These are phyloP conservation scores for Hemibagrus guttatus DNA, from an alignment of 2,797 vertebrate species.

Conservation along the genomic window DNA sequence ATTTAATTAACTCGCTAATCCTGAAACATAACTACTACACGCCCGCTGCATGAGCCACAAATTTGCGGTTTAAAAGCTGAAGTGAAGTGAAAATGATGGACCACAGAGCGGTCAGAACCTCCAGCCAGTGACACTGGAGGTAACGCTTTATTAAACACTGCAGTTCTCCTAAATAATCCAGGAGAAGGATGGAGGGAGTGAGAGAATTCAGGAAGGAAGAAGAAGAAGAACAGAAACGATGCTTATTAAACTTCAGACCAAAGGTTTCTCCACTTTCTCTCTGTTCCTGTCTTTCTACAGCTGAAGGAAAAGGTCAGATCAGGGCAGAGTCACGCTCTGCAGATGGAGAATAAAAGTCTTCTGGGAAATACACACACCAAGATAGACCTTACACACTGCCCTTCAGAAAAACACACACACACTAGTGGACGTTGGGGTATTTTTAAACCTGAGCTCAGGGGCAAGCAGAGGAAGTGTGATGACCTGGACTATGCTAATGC, in stretches of 20 bases:
- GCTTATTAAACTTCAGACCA: too few relatives aligned
- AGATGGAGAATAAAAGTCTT: constrained; percentile 16
- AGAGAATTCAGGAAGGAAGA: neutral
- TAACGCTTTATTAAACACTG: neutral
- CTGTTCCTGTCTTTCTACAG: neutral
- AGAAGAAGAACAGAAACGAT: neutral
- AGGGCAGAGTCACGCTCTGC: constrained; percentile 7
- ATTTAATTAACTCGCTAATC: neutral
- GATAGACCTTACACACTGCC: constrained; percentile 12
- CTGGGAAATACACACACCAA: constrained; percentile 12
- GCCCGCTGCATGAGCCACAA: neutral
- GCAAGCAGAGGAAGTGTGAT: constrained; percentile 9
- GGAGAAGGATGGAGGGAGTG: neutral
- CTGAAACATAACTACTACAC: neutral
- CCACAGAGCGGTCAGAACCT: neutral
- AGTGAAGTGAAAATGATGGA: neutral
- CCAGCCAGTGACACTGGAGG: neutral
- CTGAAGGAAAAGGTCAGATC: constrained; percentile 1
- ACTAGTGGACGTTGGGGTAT: neutral
- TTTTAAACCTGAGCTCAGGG: constrained; percentile 18
- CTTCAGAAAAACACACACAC: constrained; percentile 10
- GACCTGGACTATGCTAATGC: constrained; percentile 30
- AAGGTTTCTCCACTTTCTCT: neutral
- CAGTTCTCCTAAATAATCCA: neutral
- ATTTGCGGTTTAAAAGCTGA: neutral